phyloP scores from a whole-genome alignment of 2,113 vertebrate genomes.

The Cariama cristata region DNA sequence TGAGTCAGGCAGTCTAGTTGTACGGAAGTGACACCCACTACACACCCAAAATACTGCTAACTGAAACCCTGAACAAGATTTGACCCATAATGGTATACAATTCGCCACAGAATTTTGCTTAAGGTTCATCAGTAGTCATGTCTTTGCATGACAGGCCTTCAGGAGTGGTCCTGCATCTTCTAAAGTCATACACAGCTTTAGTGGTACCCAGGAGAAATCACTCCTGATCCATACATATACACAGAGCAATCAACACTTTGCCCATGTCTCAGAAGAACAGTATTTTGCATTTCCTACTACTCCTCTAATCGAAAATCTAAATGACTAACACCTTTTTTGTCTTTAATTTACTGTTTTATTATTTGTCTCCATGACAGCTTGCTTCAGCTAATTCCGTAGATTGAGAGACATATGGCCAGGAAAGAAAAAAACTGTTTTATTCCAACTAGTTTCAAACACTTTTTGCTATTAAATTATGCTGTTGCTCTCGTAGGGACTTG shows the following conservation, averaged over 20 bases:
- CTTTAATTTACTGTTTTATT: background rate
- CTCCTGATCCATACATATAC: background rate
- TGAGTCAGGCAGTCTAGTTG: background rate
- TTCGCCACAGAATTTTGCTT: background rate
- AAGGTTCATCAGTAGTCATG: background rate
- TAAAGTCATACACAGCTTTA: background rate
- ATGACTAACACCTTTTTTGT: background rate
- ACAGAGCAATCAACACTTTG: background rate
- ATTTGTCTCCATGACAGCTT: background rate
- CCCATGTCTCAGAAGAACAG: background rate
- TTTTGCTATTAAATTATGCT: background rate
- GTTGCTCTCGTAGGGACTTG: background rate
- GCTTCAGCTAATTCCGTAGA: background rate
- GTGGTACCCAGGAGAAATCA: background rate
- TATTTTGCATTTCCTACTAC: background rate
- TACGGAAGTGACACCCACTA: slow-evolving; percentile 2
- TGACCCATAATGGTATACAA: background rate
- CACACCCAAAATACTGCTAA: background rate
- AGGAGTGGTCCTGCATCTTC: background rate
- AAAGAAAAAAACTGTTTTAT: background rate
- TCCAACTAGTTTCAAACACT: background rate
- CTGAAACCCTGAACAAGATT: background rate
- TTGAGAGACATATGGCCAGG: background rate
- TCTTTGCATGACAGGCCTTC: background rate
- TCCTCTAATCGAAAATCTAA: background rate